Conservation (phyloP, 2,888 invertebrate species). For the Polydesmus complanatus region DNA sequence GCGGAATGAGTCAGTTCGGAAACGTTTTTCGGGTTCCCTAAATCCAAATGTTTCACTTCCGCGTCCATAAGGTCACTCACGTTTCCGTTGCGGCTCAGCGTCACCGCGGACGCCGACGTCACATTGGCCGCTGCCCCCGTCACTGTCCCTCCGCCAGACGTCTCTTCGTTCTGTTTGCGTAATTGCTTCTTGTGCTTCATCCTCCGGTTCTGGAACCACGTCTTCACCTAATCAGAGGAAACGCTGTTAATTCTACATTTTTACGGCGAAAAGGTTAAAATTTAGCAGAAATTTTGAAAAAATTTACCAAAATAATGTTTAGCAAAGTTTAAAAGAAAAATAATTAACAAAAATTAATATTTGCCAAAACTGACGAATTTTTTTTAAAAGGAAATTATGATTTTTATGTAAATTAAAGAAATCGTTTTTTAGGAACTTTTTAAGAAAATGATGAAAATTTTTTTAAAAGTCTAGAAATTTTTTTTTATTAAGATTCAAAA, state of each 20-base stretch:
- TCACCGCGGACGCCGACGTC: constrained; percentile 34
- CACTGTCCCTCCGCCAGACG: constrained; percentile 35
- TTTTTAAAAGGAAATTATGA: too few relatives aligned
- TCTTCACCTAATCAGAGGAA: constrained; percentile 59
- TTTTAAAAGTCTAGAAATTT: too few relatives aligned
- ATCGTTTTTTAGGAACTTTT: too few relatives aligned
- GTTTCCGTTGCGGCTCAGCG: neutral
- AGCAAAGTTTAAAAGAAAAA: too few relatives aligned
- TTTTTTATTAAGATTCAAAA: too few relatives aligned
- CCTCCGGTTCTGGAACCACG: constrained; percentile 93
- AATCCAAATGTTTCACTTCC: neutral
- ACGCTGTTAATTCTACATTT: neutral
- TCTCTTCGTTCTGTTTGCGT: constrained; percentile 48
- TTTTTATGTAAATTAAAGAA: too few relatives aligned
- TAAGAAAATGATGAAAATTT: too few relatives aligned
- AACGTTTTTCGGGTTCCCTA: neutral
- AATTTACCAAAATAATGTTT: too few relatives aligned
- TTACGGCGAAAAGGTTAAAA: neutral
- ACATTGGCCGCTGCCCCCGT: constrained; percentile 43
- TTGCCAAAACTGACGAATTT: too few relatives aligned
- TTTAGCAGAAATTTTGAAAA: neutral
- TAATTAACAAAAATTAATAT: too few relatives aligned
- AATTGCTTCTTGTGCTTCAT: constrained; percentile 94
- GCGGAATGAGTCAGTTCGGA: neutral
- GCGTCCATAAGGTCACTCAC: neutral